Percentiles rank a stretch among this genome's conserved stretches.
These are phyloP conservation scores for Melanotaenia nigrans DNA, from an alignment of 2,797 vertebrate genomes.

Conservation along the genomic window DNA sequence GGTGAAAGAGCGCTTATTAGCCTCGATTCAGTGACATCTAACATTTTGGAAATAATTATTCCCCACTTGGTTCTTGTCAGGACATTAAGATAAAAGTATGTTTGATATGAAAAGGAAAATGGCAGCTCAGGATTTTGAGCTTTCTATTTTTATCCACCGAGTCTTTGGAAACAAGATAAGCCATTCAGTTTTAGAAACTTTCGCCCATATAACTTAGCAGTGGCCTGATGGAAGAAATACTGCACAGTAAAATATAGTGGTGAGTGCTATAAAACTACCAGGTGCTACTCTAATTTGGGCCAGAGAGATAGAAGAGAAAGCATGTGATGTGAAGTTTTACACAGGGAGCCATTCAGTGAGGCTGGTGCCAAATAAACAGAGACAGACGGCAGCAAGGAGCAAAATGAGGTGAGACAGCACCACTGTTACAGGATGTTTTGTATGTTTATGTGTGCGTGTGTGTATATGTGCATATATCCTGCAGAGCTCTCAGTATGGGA, in stretches of 20 bases:
- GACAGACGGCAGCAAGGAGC: conserved; percentile 57
- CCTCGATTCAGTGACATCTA: conserved; percentile 25
- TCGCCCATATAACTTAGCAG: conserved; percentile 20
- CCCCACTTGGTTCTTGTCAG: conserved; percentile 2
- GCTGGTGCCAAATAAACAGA: conserved; percentile 61
- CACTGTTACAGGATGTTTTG: conserved; percentile 50
- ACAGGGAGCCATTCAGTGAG: conserved; percentile 33
- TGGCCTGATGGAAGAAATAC: conserved; percentile 43
- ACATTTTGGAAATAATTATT: conserved; percentile 40
- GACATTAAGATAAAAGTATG: conserved; percentile 13
- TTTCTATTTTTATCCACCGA: not conserved
- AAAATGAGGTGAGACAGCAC: conserved; percentile 61
- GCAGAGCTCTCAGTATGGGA: conserved; percentile 51
- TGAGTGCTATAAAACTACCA: conserved; percentile 56
- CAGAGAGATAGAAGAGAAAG: conserved; percentile 36
- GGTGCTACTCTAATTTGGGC: conserved; percentile 59
- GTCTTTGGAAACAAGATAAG: not conserved
- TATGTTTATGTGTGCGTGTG: conserved; percentile 25
- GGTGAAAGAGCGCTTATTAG: conserved; percentile 41
- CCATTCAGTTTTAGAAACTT: conserved; percentile 7
- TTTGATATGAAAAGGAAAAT: conserved; percentile 24
- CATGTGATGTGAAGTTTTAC: conserved; percentile 44
- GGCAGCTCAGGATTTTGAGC: conserved; percentile 7
- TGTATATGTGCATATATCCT: conserved; percentile 8
- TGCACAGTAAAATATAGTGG: conserved; percentile 38